Evolutionary conservation across 2,888 invertebrate species (phyloP).

Genomic region (Cyrtodaria siliqua): DNA sequence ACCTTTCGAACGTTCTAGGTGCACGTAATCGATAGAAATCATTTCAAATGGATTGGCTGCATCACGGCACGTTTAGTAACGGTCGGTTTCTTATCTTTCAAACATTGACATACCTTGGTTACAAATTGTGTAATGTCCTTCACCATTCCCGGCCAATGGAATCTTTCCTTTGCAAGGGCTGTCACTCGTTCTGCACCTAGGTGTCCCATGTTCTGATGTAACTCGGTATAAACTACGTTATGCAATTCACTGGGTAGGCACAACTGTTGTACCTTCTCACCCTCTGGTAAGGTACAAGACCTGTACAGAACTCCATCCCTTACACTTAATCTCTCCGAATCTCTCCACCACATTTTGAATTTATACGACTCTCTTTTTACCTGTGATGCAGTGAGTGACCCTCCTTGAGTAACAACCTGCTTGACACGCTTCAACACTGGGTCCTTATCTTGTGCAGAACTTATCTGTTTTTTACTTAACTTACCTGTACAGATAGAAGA

Average conservation of each 20-base stretch:
- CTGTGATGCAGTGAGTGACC: background rate
- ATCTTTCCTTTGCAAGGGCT: slow-evolving; percentile 22
- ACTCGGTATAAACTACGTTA: background rate
- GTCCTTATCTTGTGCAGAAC: slow-evolving; percentile 15
- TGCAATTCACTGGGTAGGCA: slow-evolving; percentile 4
- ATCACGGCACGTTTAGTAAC: slow-evolving; percentile 12
- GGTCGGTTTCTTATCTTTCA: slow-evolving; percentile 29
- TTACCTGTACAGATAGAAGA: background rate
- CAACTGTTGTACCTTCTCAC: slow-evolving; percentile 8
- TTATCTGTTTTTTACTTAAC: slow-evolving; percentile 11
- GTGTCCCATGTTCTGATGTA: slow-evolving; percentile 28
- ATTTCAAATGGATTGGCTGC: slow-evolving; percentile 54
- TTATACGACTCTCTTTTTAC: slow-evolving; percentile 4
- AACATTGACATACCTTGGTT: slow-evolving; percentile 16
- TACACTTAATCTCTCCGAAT: background rate
- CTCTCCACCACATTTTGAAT: slow-evolving; percentile 15
- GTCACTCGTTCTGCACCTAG: slow-evolving; percentile 22
- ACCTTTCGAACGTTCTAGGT: slow-evolving; percentile 51
- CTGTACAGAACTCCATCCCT: slow-evolving; percentile 1
- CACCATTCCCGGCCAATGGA: slow-evolving; percentile 26
- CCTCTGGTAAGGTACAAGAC: background rate
- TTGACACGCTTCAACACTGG: slow-evolving; percentile 16
- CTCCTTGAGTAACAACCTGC: background rate
- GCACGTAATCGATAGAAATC: slow-evolving; percentile 49
- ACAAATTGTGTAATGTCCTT: slow-evolving; percentile 21